Conservation (phyloP, 2,797 vertebrate species). For the Huso huso region DNA sequence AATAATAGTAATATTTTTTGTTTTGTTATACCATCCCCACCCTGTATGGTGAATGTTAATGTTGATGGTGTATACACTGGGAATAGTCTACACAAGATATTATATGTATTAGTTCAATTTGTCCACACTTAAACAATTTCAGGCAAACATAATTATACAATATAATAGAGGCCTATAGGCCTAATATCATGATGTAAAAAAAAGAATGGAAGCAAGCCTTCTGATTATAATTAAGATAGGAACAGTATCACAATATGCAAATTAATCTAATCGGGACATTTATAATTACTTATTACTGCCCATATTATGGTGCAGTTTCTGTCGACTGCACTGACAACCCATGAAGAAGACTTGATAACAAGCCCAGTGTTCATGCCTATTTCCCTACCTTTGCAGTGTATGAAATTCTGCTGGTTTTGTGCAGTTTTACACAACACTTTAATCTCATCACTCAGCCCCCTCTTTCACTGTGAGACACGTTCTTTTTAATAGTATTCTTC, state of each 20-base stretch:
- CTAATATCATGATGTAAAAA: neutral
- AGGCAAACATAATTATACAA: too few relatives aligned
- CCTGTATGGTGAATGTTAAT: too few relatives aligned
- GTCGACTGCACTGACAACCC: slow-evolving; percentile 24
- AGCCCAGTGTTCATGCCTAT: slow-evolving; percentile 29
- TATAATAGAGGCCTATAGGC: too few relatives aligned
- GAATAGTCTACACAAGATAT: too few relatives aligned
- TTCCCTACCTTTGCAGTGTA: slow-evolving; percentile 14
- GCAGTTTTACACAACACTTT: slow-evolving; percentile 34
- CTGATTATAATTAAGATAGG: slow-evolving; percentile 64
- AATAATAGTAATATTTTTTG: too few relatives aligned
- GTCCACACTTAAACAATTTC: too few relatives aligned
- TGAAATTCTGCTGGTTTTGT: slow-evolving; percentile 13
- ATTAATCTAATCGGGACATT: slow-evolving; percentile 35
- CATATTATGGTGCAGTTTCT: slow-evolving; percentile 15
- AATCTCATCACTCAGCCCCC: slow-evolving; percentile 57
- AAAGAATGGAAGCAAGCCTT: slow-evolving; percentile 43
- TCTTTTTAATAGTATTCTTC: slow-evolving; percentile 36
- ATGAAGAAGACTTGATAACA: slow-evolving; percentile 36
- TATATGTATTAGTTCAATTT: too few relatives aligned
- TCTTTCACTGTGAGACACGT: slow-evolving; percentile 28
- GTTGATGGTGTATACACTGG: too few relatives aligned
- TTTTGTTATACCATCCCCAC: too few relatives aligned
- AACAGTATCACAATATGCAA: slow-evolving; percentile 38
- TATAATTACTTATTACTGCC: slow-evolving; percentile 40